Conservation (phyloP, 2,797 vertebrate species). For the Antrozous pallidus region DNA sequence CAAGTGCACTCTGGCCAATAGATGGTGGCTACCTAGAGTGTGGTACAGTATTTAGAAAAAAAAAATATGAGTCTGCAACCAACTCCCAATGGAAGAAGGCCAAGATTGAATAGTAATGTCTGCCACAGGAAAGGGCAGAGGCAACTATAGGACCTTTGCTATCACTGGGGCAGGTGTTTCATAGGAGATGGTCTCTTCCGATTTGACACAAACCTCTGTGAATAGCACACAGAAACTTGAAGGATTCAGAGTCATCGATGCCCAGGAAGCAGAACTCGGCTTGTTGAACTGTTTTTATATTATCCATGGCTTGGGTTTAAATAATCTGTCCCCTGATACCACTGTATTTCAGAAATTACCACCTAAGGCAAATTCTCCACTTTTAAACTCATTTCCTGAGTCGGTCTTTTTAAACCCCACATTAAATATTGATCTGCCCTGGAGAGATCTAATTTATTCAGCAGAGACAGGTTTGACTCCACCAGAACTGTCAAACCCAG, state of each 20-base stretch:
- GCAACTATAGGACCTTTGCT: background rate
- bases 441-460: conserved; percentile 82
- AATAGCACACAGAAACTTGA: background rate
- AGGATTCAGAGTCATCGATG: background rate
- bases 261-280: conserved; percentile 27
- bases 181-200: background rate
- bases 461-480: conserved; percentile 67
- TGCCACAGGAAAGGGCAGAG: background rate
- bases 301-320: conserved; percentile 61
- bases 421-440: conserved; percentile 91
- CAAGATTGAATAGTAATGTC: conserved; percentile 37
- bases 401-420: conserved; percentile 88
- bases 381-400: conserved; percentile 87
- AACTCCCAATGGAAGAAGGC: background rate
- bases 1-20: background rate
- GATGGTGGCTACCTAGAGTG: background rate
- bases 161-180: background rate
- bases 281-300: conserved; percentile 70
- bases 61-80: background rate
- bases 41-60: background rate
- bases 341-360: conserved; percentile 82
- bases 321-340: conserved; percentile 76
- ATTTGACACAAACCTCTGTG: background rate
- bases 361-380: conserved; percentile 85
- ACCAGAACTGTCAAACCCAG: conserved; percentile 24